A percentile compares a stretch with the other conserved stretches of the same genome.
phyloP scores from a whole-genome alignment of 1,140 invertebrate species.

The Maconellicoccus hirsutus region DNA sequence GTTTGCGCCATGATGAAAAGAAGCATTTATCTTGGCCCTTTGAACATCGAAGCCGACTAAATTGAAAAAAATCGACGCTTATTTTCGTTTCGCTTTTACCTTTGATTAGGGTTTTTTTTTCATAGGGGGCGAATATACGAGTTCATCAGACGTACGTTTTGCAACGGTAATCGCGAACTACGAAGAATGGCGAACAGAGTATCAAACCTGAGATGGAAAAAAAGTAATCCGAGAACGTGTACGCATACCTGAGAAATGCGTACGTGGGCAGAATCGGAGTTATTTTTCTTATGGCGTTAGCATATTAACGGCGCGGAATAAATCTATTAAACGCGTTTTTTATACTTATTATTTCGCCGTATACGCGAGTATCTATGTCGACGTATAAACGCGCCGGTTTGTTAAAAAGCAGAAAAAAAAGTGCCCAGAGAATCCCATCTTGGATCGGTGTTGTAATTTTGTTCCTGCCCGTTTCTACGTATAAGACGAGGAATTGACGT shows the following conservation, averaged over 20 bases:
- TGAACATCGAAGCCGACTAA: background rate
- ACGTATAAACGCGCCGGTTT: too few relatives aligned
- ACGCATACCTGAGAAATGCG: background rate
- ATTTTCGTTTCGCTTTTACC: background rate
- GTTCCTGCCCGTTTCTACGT: too few relatives aligned
- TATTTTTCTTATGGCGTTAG: background rate
- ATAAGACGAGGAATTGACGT: too few relatives aligned
- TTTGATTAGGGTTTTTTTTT: too few relatives aligned
- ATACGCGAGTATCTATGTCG: background rate
- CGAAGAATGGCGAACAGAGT: background rate
- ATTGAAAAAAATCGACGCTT: background rate
- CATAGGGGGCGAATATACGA: too few relatives aligned
- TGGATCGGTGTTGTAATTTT: too few relatives aligned
- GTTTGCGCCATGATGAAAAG: background rate
- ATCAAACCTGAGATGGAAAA: background rate
- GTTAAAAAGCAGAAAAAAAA: too few relatives aligned
- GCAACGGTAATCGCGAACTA: too few relatives aligned
- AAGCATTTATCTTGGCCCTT: background rate
- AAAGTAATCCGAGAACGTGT: background rate
- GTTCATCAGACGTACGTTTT: too few relatives aligned
- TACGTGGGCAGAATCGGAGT: background rate
- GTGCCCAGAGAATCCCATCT: too few relatives aligned
- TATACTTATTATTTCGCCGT: background rate
- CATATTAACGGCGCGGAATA: background rate
- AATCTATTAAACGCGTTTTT: conserved; percentile 3